phyloP scores from a whole-genome alignment of 1,140 invertebrate genomes.

The Gryllus bimaculatus region DNA sequence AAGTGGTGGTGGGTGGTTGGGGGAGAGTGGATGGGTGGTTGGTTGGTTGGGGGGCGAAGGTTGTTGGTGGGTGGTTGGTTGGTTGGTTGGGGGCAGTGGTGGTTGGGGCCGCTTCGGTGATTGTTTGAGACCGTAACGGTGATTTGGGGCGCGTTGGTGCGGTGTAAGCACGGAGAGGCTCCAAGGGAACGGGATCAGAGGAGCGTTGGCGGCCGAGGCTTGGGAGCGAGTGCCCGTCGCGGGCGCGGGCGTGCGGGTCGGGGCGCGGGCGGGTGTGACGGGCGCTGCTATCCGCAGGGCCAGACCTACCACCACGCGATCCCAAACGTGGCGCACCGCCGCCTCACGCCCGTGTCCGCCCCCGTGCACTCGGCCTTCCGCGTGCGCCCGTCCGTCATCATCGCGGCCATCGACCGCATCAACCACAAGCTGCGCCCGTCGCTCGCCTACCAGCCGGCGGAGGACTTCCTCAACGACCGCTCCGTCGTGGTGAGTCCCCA shows the following conservation, averaged over 20 bases:
- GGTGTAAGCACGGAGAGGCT: background rate
- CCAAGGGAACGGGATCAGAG: background rate
- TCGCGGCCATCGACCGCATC: slow-evolving; percentile 62
- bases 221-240: background rate
- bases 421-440: slow-evolving; percentile 45
- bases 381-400: slow-evolving; percentile 56
- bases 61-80: too few relatives aligned
- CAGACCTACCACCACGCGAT: slow-evolving; percentile 32
- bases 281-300: background rate
- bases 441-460: slow-evolving; percentile 51
- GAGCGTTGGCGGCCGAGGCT: background rate
- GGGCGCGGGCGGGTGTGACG: background rate
- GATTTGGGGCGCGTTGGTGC: background rate
- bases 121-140: too few relatives aligned
- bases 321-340: slow-evolving; percentile 53
- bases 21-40: too few relatives aligned
- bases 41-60: too few relatives aligned
- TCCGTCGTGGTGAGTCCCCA: slow-evolving; percentile 50
- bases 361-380: slow-evolving; percentile 44
- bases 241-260: background rate
- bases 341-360: slow-evolving; percentile 47
- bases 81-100: too few relatives aligned
- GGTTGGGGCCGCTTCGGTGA: too few relatives aligned
- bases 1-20: too few relatives aligned
- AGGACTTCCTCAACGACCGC: slow-evolving; percentile 66